Conservation (phyloP, 2,888 invertebrate genomes). For the Drosophila formosana region DNA sequence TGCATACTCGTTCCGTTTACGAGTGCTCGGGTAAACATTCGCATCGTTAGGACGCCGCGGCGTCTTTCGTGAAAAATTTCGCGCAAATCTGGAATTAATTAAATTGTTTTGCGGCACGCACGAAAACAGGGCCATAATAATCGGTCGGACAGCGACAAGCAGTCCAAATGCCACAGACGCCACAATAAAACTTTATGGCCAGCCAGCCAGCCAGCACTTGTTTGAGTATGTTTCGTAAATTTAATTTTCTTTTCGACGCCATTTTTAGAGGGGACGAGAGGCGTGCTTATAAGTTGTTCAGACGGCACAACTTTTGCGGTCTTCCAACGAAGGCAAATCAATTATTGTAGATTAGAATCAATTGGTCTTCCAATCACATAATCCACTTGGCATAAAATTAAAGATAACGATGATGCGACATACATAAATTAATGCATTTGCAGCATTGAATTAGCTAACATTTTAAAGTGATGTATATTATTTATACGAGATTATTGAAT, state of each 20-base stretch:
- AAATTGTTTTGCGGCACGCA: constrained; percentile 78
- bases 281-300: constrained; percentile 6
- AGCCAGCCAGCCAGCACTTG: constrained; percentile 21
- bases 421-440: neutral
- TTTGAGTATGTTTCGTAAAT: constrained; percentile 26
- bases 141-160: constrained; percentile 2
- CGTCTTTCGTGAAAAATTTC: constrained; percentile 66
- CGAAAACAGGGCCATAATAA: constrained; percentile 42
- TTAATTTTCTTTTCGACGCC: constrained; percentile 16
- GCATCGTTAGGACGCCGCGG: constrained; percentile 41
- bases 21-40: constrained; percentile 17
- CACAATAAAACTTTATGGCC: constrained; percentile 26
- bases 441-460: neutral
- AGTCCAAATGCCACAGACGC: neutral
- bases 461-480: too few species aligned
- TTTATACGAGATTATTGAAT: too few species aligned
- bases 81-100: constrained; percentile 81
- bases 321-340: constrained; percentile 15
- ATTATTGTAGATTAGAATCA: constrained; percentile 7
- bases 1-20: constrained; percentile 18
- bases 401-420: neutral
- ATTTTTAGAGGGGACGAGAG: neutral
- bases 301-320: constrained; percentile 8
- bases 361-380: neutral
- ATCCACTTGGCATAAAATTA: constrained; percentile 2